Percentiles rank a stretch among this genome's conserved stretches.
Evolutionary conservation across 2,888 invertebrate genomes (phyloP).

Genomic region (Taphrorychus bicolor): DNA sequence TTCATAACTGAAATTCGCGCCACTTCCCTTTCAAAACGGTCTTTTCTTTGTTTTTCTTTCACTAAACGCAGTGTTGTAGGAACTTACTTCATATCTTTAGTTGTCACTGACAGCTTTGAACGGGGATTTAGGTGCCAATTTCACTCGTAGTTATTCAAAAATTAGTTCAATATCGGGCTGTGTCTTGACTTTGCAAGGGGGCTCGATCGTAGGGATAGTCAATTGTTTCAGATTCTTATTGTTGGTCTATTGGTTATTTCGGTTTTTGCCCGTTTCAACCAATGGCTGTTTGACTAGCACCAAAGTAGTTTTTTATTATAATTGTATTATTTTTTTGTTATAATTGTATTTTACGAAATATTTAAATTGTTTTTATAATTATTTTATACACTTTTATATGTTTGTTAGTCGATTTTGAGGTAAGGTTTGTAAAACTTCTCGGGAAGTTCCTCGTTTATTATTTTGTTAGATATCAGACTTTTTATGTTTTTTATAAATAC

Average conservation of each 20-base stretch:
- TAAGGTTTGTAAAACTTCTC: constrained; percentile 57
- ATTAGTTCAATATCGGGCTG: constrained; percentile 60
- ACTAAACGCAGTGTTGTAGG: background rate
- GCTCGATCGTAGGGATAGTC: constrained; percentile 59
- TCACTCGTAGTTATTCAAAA: constrained; percentile 55
- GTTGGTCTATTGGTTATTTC: constrained; percentile 57
- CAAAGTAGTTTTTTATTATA: constrained; percentile 57
- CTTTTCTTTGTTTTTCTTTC: background rate
- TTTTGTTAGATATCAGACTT: constrained; percentile 62
- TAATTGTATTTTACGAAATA: constrained; percentile 54
- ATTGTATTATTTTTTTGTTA: constrained; percentile 56
- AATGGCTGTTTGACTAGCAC: constrained; percentile 57
- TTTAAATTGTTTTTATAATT: constrained; percentile 61
- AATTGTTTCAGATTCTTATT: constrained; percentile 59
- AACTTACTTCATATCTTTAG: background rate
- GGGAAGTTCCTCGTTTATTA: constrained; percentile 60
- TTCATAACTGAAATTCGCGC: constrained; percentile 35
- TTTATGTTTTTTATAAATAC: constrained; percentile 63
- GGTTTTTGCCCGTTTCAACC: constrained; percentile 54
- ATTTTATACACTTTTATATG: constrained; percentile 61
- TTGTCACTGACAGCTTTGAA: constrained; percentile 19
- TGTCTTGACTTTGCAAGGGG: constrained; percentile 47
- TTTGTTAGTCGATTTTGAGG: constrained; percentile 59
- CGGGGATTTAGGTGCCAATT: constrained; percentile 36
- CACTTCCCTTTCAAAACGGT: constrained; percentile 29